Conservation (phyloP, 2,888 invertebrate genomes). For the Alsophila aescularia region DNA sequence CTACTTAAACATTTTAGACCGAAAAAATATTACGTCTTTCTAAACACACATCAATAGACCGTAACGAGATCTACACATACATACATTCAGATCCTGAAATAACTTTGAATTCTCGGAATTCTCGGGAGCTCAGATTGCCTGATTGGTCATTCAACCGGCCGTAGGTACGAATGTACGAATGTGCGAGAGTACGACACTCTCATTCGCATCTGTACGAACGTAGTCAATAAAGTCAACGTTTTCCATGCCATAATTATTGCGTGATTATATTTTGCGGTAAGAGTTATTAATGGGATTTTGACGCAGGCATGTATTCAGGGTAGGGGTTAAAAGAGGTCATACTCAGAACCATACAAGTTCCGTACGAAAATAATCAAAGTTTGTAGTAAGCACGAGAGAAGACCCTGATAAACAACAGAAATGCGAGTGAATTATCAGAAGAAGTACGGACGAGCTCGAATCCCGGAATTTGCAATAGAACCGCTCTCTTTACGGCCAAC, state of each 20-base stretch:
- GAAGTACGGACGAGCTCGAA: slow-evolving; percentile 21
- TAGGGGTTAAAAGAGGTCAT: too few relatives aligned
- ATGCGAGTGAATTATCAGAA: slow-evolving; percentile 41
- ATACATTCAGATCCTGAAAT: slow-evolving; percentile 8
- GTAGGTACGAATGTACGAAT: background rate
- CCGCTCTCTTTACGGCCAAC: slow-evolving; percentile 30
- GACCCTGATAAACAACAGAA: slow-evolving; percentile 33
- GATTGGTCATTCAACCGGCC: slow-evolving; percentile 24
- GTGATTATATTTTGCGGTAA: slow-evolving; percentile 24
- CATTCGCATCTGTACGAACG: slow-evolving; percentile 9
- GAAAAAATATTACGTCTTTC: background rate
- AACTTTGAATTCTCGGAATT: slow-evolving; percentile 23
- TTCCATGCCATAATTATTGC: slow-evolving; percentile 36
- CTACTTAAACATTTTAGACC: background rate
- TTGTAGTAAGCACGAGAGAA: too few relatives aligned
- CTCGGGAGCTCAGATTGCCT: slow-evolving; percentile 15
- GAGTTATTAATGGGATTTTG: slow-evolving; percentile 35
- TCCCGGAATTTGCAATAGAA: slow-evolving; percentile 36
- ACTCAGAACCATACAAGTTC: too few relatives aligned
- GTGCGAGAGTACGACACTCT: background rate
- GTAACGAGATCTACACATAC: slow-evolving; percentile 17
- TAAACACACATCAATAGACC: slow-evolving; percentile 17
- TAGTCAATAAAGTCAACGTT: slow-evolving; percentile 28
- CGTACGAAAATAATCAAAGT: too few relatives aligned
- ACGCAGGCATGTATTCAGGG: too few relatives aligned